Conservation (phyloP, 2,888 invertebrate genomes). For the Anagyrus pseudococci region DNA sequence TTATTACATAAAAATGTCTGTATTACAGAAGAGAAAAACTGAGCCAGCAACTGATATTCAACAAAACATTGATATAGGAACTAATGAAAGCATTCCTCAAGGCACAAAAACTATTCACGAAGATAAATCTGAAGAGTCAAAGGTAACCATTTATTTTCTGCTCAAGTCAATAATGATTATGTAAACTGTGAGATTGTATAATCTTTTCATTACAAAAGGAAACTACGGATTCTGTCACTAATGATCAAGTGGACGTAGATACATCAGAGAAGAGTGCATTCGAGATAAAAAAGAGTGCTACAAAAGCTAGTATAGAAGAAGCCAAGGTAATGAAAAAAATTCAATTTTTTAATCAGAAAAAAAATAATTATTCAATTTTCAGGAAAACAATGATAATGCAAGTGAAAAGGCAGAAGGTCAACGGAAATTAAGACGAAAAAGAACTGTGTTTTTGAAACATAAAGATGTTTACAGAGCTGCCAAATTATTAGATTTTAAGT, state of each 20-base stretch:
- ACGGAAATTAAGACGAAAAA: slow-evolving; percentile 47
- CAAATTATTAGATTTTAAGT: slow-evolving; percentile 55
- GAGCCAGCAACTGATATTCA: background rate
- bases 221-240: background rate
- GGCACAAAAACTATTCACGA: slow-evolving; percentile 2
- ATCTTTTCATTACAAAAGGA: too few relatives aligned
- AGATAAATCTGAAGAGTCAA: slow-evolving; percentile 2
- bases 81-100: background rate
- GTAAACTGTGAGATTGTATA: too few relatives aligned
- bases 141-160: too few relatives aligned
- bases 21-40: background rate
- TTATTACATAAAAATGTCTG: background rate
- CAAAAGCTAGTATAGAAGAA: background rate
- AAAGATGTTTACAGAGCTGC: slow-evolving; percentile 52
- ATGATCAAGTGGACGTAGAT: background rate
- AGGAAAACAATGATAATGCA: slow-evolving; percentile 28
- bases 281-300: background rate
- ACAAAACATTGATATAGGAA: background rate
- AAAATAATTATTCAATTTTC: background rate
- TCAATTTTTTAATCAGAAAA: background rate
- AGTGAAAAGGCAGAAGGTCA: slow-evolving; percentile 35
- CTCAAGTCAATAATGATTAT: background rate
- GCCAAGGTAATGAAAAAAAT: background rate
- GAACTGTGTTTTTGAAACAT: slow-evolving; percentile 49
- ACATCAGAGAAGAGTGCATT: too few relatives aligned